Conservation (phyloP, 2,113 vertebrate genomes). For the Sebastes fasciatus region DNA sequence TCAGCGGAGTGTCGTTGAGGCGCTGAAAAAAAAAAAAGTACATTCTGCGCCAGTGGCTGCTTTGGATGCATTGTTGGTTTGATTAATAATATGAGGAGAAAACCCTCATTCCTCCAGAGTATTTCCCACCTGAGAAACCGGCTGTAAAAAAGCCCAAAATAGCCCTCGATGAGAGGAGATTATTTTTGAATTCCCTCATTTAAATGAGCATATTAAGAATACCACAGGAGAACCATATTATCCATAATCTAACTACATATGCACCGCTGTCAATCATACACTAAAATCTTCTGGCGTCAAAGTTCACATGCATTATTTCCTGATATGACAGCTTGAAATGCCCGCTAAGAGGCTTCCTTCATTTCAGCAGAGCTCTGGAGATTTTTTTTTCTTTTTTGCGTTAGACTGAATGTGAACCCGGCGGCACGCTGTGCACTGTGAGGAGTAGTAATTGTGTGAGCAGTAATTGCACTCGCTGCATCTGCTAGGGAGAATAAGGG, state of each 20-base stretch:
- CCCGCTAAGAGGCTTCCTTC: slow-evolving; percentile 16
- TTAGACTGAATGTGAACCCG: slow-evolving; percentile 38
- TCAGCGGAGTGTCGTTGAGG: slow-evolving; percentile 67
- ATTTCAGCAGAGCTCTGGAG: slow-evolving; percentile 15
- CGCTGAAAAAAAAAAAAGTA: slow-evolving; percentile 31
- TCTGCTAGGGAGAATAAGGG: slow-evolving; percentile 61
- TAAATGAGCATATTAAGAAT: too few relatives aligned
- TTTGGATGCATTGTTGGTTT: slow-evolving; percentile 70
- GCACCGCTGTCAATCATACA: slow-evolving; percentile 8
- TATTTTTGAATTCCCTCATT: slow-evolving; percentile 14
- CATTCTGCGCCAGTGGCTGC: slow-evolving; percentile 44
- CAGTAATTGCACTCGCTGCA: slow-evolving; percentile 66
- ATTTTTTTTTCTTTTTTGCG: not conserved
- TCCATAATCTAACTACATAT: not conserved
- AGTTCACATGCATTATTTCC: slow-evolving; percentile 12
- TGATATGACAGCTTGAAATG: slow-evolving; percentile 19
- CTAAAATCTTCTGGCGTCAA: slow-evolving; percentile 1
- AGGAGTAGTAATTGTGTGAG: slow-evolving; percentile 61
- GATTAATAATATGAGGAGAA: slow-evolving; percentile 65
- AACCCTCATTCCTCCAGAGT: slow-evolving; percentile 50
- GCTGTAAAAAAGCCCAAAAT: slow-evolving; percentile 53
- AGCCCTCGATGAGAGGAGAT: slow-evolving; percentile 36
- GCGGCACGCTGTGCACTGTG: slow-evolving; percentile 42
- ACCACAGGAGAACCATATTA: not conserved
- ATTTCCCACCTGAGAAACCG: slow-evolving; percentile 55